Evolutionary conservation across 1,140 invertebrate species (phyloP).

Genomic region (Nebria ingens): DNA sequence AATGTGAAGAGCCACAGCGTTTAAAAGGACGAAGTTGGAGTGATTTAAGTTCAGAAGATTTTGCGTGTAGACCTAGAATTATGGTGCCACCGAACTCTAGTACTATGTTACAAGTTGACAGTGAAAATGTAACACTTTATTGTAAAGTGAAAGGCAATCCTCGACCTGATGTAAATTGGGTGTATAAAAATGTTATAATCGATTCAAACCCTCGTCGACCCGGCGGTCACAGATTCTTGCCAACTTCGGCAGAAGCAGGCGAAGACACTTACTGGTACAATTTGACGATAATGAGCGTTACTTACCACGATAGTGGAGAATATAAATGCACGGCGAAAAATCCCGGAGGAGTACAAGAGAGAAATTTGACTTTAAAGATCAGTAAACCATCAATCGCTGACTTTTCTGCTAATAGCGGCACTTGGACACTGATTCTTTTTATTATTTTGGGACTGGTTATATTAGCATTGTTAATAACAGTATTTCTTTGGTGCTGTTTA

Average conservation of each 20-base stretch:
- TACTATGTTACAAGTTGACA: constrained; percentile 43
- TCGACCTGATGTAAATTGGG: constrained; percentile 63
- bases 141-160: constrained; percentile 72
- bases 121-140: constrained; percentile 59
- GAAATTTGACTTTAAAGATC: constrained; percentile 56
- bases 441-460: constrained; percentile 39
- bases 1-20: constrained; percentile 53
- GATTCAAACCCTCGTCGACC: constrained; percentile 44
- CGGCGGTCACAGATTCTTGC: constrained; percentile 39
- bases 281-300: constrained; percentile 60
- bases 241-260: constrained; percentile 33
- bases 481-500: constrained; percentile 56
- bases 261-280: constrained; percentile 57
- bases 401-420: constrained; percentile 30
- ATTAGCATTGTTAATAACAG: constrained; percentile 47
- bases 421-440: constrained; percentile 30
- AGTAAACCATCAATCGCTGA: constrained; percentile 33
- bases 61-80: constrained; percentile 75
- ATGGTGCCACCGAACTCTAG: constrained; percentile 37
- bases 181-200: constrained; percentile 52
- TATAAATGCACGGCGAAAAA: constrained; percentile 84
- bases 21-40: constrained; percentile 60
- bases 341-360: constrained; percentile 67
- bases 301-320: constrained; percentile 66
- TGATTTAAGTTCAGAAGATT: constrained; percentile 56